Evolutionary conservation across 2,888 invertebrate genomes (phyloP).

Genomic region (Nebria salina): DNA sequence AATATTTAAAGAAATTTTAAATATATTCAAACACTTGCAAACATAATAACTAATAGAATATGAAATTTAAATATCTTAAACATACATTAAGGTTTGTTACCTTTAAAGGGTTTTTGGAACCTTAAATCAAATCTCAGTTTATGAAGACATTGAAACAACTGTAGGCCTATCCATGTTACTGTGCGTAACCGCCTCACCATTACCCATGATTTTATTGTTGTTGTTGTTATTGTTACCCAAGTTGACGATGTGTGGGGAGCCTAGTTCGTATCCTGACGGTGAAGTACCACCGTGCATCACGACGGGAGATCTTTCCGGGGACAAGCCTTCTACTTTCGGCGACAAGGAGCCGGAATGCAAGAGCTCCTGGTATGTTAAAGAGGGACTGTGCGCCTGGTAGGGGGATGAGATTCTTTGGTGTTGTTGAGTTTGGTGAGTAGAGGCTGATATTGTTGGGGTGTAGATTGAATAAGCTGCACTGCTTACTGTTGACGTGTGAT

Average conservation of each 20-base stretch:
- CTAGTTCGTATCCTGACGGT: constrained; percentile 50
- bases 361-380: constrained; percentile 56
- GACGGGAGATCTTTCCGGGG: constrained; percentile 31
- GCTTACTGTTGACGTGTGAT: constrained; percentile 53
- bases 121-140: constrained; percentile 21
- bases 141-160: constrained; percentile 59
- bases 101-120: background rate
- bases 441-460: constrained; percentile 48
- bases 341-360: constrained; percentile 55
- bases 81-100: too few species aligned
- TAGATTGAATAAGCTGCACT: constrained; percentile 52
- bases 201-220: constrained; percentile 56
- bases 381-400: constrained; percentile 56
- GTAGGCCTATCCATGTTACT: constrained; percentile 57
- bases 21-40: too few species aligned
- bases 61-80: too few species aligned
- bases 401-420: constrained; percentile 53
- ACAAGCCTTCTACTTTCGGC: constrained; percentile 41
- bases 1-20: too few species aligned
- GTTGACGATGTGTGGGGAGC: constrained; percentile 56
- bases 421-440: constrained; percentile 53
- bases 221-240: constrained; percentile 55
- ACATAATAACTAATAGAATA: too few species aligned
- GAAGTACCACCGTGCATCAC: constrained; percentile 34
- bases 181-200: constrained; percentile 52